Percentiles rank a stretch among this genome's conserved stretches.
Evolutionary conservation across 2,113 vertebrate genomes (phyloP).

Genomic region (Apistogramma diplotaenia): DNA sequence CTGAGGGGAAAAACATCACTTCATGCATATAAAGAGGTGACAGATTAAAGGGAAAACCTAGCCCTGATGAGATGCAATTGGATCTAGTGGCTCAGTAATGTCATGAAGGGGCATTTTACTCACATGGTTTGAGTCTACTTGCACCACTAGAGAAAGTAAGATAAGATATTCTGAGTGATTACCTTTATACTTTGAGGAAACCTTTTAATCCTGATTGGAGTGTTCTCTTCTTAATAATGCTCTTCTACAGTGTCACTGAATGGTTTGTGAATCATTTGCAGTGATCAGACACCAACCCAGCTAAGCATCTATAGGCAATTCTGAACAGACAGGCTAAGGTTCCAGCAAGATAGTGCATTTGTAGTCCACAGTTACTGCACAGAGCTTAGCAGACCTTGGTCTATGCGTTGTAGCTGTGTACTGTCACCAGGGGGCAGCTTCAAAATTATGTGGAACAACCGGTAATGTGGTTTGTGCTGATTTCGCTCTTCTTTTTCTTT

Average conservation of each 20-base stretch:
- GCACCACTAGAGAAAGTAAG: not conserved
- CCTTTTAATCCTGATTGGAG: not conserved
- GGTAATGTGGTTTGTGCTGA: not conserved
- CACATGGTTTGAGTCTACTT: not conserved
- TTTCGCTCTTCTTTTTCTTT: not conserved
- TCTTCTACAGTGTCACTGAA: not conserved
- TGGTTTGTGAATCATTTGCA: not conserved
- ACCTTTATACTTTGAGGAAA: not conserved
- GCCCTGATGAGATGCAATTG: not conserved
- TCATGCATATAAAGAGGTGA: conserved; percentile 12
- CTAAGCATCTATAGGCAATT: too few species aligned
- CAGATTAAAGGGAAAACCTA: not conserved
- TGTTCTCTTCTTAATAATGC: not conserved
- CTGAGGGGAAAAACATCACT: conserved; percentile 32
- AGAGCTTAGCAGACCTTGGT: not conserved
- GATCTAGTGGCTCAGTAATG: not conserved
- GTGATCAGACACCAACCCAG: not conserved
- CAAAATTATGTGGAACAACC: not conserved
- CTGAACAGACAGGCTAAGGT: not conserved
- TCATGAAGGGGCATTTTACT: not conserved
- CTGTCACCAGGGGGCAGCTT: not conserved
- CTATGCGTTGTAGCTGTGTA: not conserved
- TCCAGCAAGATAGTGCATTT: not conserved
- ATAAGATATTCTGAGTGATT: not conserved
- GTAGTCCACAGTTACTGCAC: not conserved